phyloP scores from a whole-genome alignment of 2,888 invertebrate genomes.

The Chrysina gloriosa region DNA sequence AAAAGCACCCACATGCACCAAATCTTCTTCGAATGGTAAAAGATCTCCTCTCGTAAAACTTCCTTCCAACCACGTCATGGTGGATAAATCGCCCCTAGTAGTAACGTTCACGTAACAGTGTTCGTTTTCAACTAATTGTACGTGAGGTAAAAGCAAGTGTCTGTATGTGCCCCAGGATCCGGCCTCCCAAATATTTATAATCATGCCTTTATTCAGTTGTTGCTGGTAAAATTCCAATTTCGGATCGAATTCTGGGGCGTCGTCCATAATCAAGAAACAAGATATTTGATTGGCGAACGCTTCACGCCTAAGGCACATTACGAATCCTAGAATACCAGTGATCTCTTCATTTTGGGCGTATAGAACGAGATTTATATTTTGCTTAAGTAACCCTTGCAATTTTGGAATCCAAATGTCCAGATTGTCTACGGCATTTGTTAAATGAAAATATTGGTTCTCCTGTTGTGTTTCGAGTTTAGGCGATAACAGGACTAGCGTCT shows the following conservation, averaged over 20 bases:
- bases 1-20: slow-evolving; percentile 12
- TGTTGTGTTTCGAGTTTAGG: not conserved
- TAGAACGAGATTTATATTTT: slow-evolving; percentile 67
- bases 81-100: slow-evolving; percentile 85
- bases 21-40: not conserved
- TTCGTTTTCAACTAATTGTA: slow-evolving; percentile 62
- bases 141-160: slow-evolving; percentile 41
- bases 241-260: slow-evolving; percentile 75
- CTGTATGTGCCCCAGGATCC: slow-evolving; percentile 65
- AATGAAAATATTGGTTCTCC: not conserved
- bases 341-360: slow-evolving; percentile 67
- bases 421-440: slow-evolving; percentile 1
- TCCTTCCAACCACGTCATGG: slow-evolving; percentile 84
- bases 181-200: slow-evolving; percentile 79
- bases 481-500: slow-evolving; percentile 38
- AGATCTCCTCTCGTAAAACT: not conserved
- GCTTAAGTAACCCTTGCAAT: slow-evolving; percentile 20
- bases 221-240: slow-evolving; percentile 73
- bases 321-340: slow-evolving; percentile 84
- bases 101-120: slow-evolving; percentile 82
- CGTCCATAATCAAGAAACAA: slow-evolving; percentile 70
- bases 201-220: slow-evolving; percentile 78
- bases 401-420: slow-evolving; percentile 14
- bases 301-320: slow-evolving; percentile 87
- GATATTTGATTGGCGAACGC: slow-evolving; percentile 63